Conservation (phyloP, 2,797 vertebrate species). For the Heterohyrax brucei region DNA sequence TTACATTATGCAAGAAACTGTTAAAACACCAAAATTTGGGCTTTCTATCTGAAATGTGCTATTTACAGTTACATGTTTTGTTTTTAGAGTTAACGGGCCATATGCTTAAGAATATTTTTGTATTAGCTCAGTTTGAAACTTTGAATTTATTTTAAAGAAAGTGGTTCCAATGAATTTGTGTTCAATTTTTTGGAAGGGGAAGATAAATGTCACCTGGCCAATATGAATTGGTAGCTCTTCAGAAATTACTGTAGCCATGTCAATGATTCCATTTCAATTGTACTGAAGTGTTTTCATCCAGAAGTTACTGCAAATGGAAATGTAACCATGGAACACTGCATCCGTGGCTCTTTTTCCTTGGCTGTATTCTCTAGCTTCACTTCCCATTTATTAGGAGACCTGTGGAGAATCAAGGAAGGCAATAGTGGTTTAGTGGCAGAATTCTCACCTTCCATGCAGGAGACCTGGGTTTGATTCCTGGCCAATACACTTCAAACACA, state of each 20-base stretch:
- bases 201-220: slow-evolving; percentile 9
- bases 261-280: background rate
- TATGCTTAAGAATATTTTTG: slow-evolving; percentile 34
- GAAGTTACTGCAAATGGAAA: slow-evolving; percentile 27
- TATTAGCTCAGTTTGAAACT: slow-evolving; percentile 4
- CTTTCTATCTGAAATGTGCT: slow-evolving; percentile 55
- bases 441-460: no score
- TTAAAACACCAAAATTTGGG: slow-evolving; percentile 46
- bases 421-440: no score
- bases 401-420: background rate
- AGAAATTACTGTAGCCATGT: slow-evolving; percentile 43
- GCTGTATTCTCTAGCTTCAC: background rate
- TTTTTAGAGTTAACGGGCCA: background rate
- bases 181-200: background rate
- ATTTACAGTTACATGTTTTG: slow-evolving; percentile 38
- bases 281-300: background rate
- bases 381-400: background rate
- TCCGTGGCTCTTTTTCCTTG: background rate
- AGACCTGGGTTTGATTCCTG: background rate
- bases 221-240: background rate
- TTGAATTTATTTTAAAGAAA: slow-evolving; percentile 53
- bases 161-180: background rate
- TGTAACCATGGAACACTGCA: background rate
- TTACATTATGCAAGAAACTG: slow-evolving; percentile 40
- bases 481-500: background rate